phyloP scores from a whole-genome alignment of 2,797 vertebrate genomes.

The Decapterus maruadsi region DNA sequence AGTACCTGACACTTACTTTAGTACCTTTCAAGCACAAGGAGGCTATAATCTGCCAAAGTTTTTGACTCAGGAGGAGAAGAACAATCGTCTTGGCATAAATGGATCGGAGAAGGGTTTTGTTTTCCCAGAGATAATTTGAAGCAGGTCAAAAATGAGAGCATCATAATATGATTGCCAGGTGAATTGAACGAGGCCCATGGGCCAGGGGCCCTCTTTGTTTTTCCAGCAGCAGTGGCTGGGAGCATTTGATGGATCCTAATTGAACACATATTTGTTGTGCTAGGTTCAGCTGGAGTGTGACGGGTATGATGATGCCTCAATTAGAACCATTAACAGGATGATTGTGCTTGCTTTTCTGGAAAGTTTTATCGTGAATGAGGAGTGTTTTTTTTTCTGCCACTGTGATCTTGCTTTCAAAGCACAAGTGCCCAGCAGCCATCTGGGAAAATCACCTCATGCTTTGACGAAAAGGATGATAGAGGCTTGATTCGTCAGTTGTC shows the following conservation, averaged over 20 bases:
- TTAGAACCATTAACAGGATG: constrained; percentile 81
- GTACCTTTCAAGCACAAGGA: constrained; percentile 77
- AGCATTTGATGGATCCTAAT: constrained; percentile 78
- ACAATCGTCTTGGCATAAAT: constrained; percentile 71
- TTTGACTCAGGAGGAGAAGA: constrained; percentile 62
- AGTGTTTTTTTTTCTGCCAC: constrained; percentile 14
- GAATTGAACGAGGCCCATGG: constrained; percentile 72
- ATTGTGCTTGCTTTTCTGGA: constrained; percentile 74
- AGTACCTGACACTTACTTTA: constrained; percentile 79
- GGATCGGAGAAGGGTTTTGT: constrained; percentile 68
- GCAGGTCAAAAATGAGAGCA: constrained; percentile 74
- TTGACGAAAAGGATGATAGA: constrained; percentile 60
- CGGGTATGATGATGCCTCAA: constrained; percentile 77
- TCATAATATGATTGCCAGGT: constrained; percentile 78
- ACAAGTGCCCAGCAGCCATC: constrained; percentile 59
- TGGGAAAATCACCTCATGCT: constrained; percentile 66
- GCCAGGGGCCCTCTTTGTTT: constrained; percentile 74
- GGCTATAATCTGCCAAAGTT: constrained; percentile 79
- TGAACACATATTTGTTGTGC: constrained; percentile 82
- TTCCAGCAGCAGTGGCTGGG: constrained; percentile 71
- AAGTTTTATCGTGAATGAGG: constrained; percentile 58
- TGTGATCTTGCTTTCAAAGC: constrained; percentile 62
- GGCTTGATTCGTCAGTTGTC: constrained; percentile 69
- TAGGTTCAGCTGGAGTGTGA: constrained; percentile 80
- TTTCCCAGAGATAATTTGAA: constrained; percentile 81